These are phyloP conservation scores for Cephus pulcher DNA, from an alignment of 2,888 invertebrate genomes.

Conservation along the genomic window DNA sequence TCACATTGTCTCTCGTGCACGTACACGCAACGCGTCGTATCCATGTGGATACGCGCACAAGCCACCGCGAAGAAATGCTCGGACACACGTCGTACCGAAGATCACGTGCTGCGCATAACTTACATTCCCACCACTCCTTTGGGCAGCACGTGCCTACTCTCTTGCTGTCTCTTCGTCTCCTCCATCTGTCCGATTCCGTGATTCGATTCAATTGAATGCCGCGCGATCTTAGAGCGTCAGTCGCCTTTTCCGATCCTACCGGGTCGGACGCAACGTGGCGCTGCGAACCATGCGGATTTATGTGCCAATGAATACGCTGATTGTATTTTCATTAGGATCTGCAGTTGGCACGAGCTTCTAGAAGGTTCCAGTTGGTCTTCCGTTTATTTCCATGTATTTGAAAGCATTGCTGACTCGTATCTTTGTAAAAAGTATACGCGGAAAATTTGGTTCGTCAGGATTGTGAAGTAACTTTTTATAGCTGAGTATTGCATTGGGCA, in stretches of 20 bases:
- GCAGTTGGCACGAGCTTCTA: background rate
- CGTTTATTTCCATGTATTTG: background rate
- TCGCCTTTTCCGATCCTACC: conserved; percentile 50
- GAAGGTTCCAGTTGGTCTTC: background rate
- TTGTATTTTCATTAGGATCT: background rate
- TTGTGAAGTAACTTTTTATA: background rate
- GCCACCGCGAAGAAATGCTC: conserved; percentile 41
- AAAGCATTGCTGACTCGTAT: background rate
- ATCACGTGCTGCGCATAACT: conserved; percentile 63
- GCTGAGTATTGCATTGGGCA: background rate
- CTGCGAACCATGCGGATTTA: background rate
- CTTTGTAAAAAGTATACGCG: background rate
- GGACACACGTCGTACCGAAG: conserved; percentile 40
- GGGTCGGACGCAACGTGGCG: conserved; percentile 35
- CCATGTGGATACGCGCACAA: background rate
- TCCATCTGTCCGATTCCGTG: conserved; percentile 47
- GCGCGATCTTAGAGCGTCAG: conserved; percentile 49
- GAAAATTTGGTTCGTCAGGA: background rate
- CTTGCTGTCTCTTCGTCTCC: conserved; percentile 16
- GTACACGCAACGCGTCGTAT: background rate
- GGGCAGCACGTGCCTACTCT: conserved; percentile 44
- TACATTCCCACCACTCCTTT: conserved; percentile 56
- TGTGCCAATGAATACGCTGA: background rate
- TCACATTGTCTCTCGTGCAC: background rate
- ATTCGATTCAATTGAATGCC: conserved; percentile 46